These are phyloP conservation scores for Laspeyria flexula DNA, from an alignment of 2,888 invertebrate species.

Conservation along the genomic window DNA sequence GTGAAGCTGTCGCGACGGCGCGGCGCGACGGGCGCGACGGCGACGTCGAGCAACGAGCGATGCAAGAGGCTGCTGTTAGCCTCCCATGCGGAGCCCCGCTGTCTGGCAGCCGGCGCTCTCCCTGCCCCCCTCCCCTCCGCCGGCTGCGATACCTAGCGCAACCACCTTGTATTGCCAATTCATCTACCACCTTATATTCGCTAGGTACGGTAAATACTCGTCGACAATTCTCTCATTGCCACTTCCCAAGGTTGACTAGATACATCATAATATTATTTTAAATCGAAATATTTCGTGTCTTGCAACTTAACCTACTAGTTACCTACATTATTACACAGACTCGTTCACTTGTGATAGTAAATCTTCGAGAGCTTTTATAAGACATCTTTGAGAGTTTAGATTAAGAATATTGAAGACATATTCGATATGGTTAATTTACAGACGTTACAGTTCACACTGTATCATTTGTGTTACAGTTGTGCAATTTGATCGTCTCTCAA, in stretches of 20 bases:
- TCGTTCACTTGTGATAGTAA: conserved; percentile 20
- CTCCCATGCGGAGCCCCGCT: conserved; percentile 86
- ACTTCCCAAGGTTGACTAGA: conserved; percentile 56
- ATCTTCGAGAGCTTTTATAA: conserved; percentile 30
- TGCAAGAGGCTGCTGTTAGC: conserved; percentile 83
- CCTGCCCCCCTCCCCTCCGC: conserved; percentile 32
- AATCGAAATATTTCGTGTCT: conserved; percentile 38
- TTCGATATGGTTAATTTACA: conserved; percentile 22
- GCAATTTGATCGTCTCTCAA: conserved; percentile 15
- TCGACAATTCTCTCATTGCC: conserved; percentile 61
- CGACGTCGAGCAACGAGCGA: conserved; percentile 72
- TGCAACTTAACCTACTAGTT: conserved; percentile 31
- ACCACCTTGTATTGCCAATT: conserved; percentile 73
- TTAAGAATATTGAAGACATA: conserved; percentile 12
- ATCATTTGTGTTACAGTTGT: conserved; percentile 20
- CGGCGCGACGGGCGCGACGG: conserved; percentile 54
- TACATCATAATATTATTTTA: conserved; percentile 52
- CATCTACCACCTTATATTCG: conserved; percentile 65
- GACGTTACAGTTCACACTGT: conserved; percentile 18
- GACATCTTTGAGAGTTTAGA: conserved; percentile 17
- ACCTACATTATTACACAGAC: conserved; percentile 24
- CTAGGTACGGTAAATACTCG: conserved; percentile 52
- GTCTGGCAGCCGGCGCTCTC: conserved; percentile 78
- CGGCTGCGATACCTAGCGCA: conserved; percentile 68
- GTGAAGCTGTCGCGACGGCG: conserved; percentile 73